Evolutionary conservation across 2,888 invertebrate genomes (phyloP).

Genomic region (Nomada fucata): DNA sequence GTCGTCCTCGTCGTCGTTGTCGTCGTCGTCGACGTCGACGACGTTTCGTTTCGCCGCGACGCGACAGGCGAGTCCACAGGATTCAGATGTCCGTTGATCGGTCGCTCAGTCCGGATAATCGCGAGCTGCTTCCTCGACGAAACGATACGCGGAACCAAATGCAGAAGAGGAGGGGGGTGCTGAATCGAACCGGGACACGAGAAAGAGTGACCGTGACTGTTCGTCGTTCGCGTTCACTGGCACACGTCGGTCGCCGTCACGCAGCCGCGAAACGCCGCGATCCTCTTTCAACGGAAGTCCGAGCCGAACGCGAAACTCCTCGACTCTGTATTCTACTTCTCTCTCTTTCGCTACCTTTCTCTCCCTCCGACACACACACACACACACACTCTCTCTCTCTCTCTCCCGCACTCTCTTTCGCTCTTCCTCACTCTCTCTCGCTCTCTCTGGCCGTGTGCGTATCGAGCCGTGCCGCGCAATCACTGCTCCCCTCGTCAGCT

Average conservation of each 20-base stretch:
- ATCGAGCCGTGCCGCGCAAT: conserved; percentile 39
- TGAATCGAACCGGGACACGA: not conserved
- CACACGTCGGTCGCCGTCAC: conserved; percentile 11
- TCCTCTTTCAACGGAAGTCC: conserved; percentile 1
- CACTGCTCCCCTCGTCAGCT: conserved; percentile 40
- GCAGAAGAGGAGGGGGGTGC: not conserved
- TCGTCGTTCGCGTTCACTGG: conserved; percentile 11
- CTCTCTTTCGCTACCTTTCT: no score
- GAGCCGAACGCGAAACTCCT: conserved; percentile 1
- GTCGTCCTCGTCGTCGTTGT: no score
- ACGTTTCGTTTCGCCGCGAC: conserved; percentile 2
- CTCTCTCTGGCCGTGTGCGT: not conserved
- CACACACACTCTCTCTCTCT: no score
- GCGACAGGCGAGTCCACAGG: conserved; percentile 40
- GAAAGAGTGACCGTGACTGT: conserved; percentile 24
- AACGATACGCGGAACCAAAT: not conserved
- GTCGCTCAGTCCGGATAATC: not conserved
- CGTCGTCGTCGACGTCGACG: no score
- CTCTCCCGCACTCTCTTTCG: no score
- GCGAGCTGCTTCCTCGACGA: not conserved
- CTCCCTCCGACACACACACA: no score
- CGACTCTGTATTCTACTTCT: not conserved
- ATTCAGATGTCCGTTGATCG: no score
- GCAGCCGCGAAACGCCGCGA: conserved; percentile 31
- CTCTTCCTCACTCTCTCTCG: no score